Conservation (phyloP, 2,113 vertebrate genomes). For the Ginglymostoma cirratum region DNA sequence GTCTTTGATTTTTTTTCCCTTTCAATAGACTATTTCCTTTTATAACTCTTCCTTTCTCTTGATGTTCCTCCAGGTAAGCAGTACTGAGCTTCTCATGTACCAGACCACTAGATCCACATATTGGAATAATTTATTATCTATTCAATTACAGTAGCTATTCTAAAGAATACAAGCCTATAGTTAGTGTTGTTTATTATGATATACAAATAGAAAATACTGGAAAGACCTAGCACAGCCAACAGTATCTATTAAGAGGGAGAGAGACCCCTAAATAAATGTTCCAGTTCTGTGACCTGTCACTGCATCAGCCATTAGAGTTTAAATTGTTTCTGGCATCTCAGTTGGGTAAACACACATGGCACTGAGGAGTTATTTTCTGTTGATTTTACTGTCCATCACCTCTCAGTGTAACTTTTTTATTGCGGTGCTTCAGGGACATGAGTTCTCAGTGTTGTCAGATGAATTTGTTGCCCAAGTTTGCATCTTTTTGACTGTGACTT, state of each 20-base stretch:
- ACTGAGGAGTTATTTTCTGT: neutral
- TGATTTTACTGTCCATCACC: neutral
- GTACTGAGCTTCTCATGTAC: neutral
- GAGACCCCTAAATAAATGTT: neutral
- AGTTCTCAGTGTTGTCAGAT: neutral
- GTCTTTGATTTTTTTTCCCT: neutral
- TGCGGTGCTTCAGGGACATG: neutral
- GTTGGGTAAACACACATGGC: neutral
- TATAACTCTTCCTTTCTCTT: neutral
- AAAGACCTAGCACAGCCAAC: neutral
- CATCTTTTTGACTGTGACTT: neutral
- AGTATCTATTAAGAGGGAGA: neutral
- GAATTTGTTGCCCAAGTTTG: neutral
- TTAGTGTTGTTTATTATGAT: neutral
- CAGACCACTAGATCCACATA: neutral
- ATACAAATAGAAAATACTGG: neutral
- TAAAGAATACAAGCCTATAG: neutral
- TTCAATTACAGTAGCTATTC: neutral
- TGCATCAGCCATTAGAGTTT: neutral
- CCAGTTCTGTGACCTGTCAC: neutral
- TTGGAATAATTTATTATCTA: neutral
- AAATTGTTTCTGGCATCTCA: neutral
- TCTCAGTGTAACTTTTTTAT: neutral
- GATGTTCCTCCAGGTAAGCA: neutral
- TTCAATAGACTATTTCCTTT: neutral